Percentiles rank a stretch among this genome's conserved stretches.
phyloP scores from a whole-genome alignment of 2,888 invertebrate species.

The Lycaena phlaeas region DNA sequence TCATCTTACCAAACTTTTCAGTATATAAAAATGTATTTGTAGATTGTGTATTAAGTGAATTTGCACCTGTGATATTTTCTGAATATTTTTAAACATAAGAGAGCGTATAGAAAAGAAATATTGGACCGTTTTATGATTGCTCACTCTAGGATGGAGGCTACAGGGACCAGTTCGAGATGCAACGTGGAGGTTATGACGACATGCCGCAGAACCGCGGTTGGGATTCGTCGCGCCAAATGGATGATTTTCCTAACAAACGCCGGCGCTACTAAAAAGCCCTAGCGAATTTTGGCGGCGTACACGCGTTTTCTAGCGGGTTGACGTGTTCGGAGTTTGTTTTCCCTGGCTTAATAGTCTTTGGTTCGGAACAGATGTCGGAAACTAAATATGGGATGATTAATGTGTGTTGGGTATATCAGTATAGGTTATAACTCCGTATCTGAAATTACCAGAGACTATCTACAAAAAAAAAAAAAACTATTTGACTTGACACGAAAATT shows the following conservation, averaged over 20 bases:
- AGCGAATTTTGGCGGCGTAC: constrained; percentile 4
- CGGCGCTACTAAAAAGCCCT: constrained; percentile 73
- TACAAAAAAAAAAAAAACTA: no score
- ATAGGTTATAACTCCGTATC: constrained; percentile 7
- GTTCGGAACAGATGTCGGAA: constrained; percentile 14
- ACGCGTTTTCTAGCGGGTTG: background rate
- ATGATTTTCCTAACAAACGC: constrained; percentile 78
- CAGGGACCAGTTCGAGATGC: constrained; percentile 71
- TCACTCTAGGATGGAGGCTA: constrained; percentile 68
- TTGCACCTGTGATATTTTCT: no score
- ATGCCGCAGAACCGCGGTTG: constrained; percentile 70
- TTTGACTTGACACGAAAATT: no score
- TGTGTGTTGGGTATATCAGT: background rate
- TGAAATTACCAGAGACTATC: constrained; percentile 15
- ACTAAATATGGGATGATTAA: background rate
- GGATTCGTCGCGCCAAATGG: constrained; percentile 70
- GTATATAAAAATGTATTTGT: no score
- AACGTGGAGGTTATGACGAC: constrained; percentile 59
- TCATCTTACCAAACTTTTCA: background rate
- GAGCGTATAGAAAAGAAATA: constrained; percentile 33
- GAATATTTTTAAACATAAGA: background rate
- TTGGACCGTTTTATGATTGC: constrained; percentile 66
- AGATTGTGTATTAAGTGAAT: background rate
- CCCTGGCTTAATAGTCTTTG: constrained; percentile 10
- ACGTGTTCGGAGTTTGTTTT: background rate